Evolutionary conservation across 2,113 vertebrate genomes (phyloP).

Genomic region (Xenopus borealis): DNA sequence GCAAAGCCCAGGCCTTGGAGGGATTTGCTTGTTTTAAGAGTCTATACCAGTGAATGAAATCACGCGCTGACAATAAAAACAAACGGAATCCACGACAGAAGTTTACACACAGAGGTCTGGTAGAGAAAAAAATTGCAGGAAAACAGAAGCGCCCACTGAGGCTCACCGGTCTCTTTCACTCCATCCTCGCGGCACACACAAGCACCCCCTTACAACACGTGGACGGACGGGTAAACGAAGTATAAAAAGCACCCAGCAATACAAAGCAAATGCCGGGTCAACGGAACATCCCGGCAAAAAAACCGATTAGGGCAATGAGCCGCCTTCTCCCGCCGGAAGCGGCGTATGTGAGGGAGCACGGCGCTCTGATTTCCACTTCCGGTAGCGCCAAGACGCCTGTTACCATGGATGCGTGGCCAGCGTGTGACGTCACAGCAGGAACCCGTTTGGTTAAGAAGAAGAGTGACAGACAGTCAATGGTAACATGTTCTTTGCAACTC

Average conservation of each 20-base stretch:
- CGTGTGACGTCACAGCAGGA: slow-evolving; percentile 19
- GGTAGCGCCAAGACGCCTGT: slow-evolving; percentile 22
- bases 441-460: too few relatives aligned
- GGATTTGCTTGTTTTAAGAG: neutral
- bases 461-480: too few relatives aligned
- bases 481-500: too few relatives aligned
- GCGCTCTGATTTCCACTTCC: slow-evolving; percentile 11
- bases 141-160: neutral
- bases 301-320: neutral
- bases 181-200: neutral
- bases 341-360: neutral
- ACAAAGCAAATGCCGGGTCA: neutral
- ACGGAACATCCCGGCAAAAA: neutral
- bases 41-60: neutral
- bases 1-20: neutral
- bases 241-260: neutral
- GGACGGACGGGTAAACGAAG: neutral
- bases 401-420: slow-evolving; percentile 30
- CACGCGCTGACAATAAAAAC: neutral
- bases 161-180: slow-evolving; percentile 7
- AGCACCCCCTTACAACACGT: too few relatives aligned
- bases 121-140: neutral
- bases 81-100: neutral
- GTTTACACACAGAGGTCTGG: slow-evolving; percentile 23
- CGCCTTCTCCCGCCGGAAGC: slow-evolving; percentile 7